These are phyloP conservation scores for Plemyria rubiginata DNA, from an alignment of 2,888 invertebrate species.

Conservation along the genomic window DNA sequence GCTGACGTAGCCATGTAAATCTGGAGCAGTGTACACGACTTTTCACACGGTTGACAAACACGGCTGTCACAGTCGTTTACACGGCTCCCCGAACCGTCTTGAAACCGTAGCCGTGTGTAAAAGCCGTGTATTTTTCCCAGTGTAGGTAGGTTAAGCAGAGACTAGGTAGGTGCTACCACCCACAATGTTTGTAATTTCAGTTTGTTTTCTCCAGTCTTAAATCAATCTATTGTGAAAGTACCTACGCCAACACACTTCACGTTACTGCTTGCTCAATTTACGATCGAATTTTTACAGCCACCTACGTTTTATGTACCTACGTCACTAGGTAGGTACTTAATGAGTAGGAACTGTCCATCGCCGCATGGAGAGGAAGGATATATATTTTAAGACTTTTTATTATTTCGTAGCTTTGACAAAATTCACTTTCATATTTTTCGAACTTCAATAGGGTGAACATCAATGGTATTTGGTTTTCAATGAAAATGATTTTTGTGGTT, in stretches of 20 bases:
- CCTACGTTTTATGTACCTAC: conserved; percentile 28
- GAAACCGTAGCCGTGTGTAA: too few relatives aligned
- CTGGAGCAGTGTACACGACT: too few relatives aligned
- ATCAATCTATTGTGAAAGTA: conserved; percentile 20
- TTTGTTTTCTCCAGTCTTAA: neutral
- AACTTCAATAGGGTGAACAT: conserved; percentile 28
- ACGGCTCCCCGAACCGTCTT: too few relatives aligned
- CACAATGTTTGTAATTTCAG: neutral
- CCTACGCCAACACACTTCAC: conserved; percentile 21
- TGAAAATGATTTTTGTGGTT: conserved; percentile 3
- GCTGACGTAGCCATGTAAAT: too few relatives aligned
- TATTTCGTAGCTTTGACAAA: conserved; percentile 34
- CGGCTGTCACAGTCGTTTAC: too few relatives aligned
- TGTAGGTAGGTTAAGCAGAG: too few relatives aligned
- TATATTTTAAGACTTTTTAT: conserved; percentile 61
- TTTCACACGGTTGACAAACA: too few relatives aligned
- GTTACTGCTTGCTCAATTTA: conserved; percentile 23
- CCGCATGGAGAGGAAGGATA: conserved; percentile 67
- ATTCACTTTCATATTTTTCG: conserved; percentile 22
- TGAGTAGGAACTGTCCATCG: conserved; percentile 77
- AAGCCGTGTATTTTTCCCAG: too few relatives aligned
- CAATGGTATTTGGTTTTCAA: conserved; percentile 32
- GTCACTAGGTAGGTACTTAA: conserved; percentile 54
- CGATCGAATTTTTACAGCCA: conserved; percentile 24
- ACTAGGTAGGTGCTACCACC: too few relatives aligned